These are phyloP conservation scores for Xenentodon cancila DNA, from an alignment of 2,797 vertebrate species.

Conservation along the genomic window DNA sequence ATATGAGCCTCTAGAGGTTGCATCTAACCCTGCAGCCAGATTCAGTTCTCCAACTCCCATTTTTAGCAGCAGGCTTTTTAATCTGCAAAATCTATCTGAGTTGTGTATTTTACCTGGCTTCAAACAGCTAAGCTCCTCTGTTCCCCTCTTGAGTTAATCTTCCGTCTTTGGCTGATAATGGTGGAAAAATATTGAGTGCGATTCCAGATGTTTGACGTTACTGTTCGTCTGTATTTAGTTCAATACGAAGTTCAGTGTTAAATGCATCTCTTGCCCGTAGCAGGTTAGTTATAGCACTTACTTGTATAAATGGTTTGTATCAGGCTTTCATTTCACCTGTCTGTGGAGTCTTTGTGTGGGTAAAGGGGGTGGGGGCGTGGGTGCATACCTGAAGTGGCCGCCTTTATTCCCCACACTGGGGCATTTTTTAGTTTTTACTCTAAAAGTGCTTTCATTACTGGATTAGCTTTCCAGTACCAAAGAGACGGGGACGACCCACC, in stretches of 20 bases:
- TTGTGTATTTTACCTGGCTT: slow-evolving; percentile 56
- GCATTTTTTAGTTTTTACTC: slow-evolving; percentile 34
- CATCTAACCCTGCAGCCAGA: slow-evolving; percentile 29
- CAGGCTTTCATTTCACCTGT: slow-evolving; percentile 36
- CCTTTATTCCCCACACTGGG: slow-evolving; percentile 23
- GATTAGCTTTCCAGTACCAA: slow-evolving; percentile 63
- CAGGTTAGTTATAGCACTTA: slow-evolving; percentile 49
- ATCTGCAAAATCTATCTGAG: slow-evolving; percentile 68
- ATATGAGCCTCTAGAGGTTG: slow-evolving; percentile 31
- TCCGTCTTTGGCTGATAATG: slow-evolving; percentile 60
- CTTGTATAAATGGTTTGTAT: slow-evolving; percentile 51
- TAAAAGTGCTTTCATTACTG: slow-evolving; percentile 62
- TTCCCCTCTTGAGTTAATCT: slow-evolving; percentile 57
- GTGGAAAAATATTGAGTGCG: slow-evolving; percentile 57
- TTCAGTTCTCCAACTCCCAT: slow-evolving; percentile 27
- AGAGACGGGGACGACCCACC: slow-evolving; percentile 38
- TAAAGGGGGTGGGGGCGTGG: not conserved
- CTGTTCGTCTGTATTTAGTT: slow-evolving; percentile 49
- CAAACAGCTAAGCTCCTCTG: slow-evolving; percentile 54
- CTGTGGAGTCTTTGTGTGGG: slow-evolving; percentile 33
- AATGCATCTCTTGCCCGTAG: slow-evolving; percentile 25
- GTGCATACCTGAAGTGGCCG: slow-evolving; percentile 14
- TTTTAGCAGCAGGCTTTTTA: slow-evolving; percentile 38
- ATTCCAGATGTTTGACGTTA: slow-evolving; percentile 70
- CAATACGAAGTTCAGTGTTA: slow-evolving; percentile 51